phyloP scores from a whole-genome alignment of 2,113 vertebrate genomes.

The Oncorhynchus keta region DNA sequence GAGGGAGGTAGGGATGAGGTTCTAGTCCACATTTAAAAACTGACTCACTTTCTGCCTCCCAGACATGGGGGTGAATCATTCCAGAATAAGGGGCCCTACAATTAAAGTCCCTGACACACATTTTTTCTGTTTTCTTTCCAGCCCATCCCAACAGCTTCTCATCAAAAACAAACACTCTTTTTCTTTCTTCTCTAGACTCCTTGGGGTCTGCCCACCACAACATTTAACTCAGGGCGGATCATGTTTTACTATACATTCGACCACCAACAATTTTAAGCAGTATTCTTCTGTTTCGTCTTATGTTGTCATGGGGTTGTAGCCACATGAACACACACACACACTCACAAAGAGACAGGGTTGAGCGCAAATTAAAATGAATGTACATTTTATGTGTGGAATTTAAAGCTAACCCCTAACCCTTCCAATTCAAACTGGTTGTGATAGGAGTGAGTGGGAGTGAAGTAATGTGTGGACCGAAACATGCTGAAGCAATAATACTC shows the following conservation, averaged over 20 bases:
- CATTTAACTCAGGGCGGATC: slow-evolving; percentile 23
- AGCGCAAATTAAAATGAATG: slow-evolving; percentile 36
- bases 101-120: slow-evolving; percentile 50
- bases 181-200: slow-evolving; percentile 7
- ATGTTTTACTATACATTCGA: slow-evolving; percentile 40
- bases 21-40: slow-evolving; percentile 29
- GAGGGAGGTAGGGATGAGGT: slow-evolving; percentile 13
- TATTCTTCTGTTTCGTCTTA: slow-evolving; percentile 45
- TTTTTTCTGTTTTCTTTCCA: slow-evolving; percentile 46
- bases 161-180: slow-evolving; percentile 39
- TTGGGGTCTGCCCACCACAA: slow-evolving; percentile 30
- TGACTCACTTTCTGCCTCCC: slow-evolving; percentile 43
- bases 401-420: slow-evolving; percentile 34
- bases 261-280: slow-evolving; percentile 48
- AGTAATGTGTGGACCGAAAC: slow-evolving; percentile 44
- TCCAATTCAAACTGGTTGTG: slow-evolving; percentile 30
- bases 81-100: slow-evolving; percentile 44
- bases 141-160: slow-evolving; percentile 24
- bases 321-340: background rate
- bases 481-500: slow-evolving; percentile 56
- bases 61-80: slow-evolving; percentile 47
- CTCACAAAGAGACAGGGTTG: slow-evolving; percentile 5
- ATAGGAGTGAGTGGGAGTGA: slow-evolving; percentile 37
- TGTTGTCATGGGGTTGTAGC: slow-evolving; percentile 30
- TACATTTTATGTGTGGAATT: slow-evolving; percentile 50